Conservation (phyloP, 2,888 invertebrate genomes). For the Gasteruption jaculator region DNA sequence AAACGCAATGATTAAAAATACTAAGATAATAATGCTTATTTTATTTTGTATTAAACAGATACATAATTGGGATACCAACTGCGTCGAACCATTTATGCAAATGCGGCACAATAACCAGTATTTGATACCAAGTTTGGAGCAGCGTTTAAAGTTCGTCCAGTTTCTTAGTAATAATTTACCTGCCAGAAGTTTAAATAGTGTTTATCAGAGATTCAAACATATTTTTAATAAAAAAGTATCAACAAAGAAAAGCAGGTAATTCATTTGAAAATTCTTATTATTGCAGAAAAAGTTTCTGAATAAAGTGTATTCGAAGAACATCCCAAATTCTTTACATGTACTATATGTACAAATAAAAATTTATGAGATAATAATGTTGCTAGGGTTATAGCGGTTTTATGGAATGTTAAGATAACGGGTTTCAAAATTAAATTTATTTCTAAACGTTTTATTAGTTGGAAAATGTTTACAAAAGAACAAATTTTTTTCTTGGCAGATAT, state of each 20-base stretch:
- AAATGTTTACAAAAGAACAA: slow-evolving; percentile 2
- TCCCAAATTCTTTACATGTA: too few species aligned
- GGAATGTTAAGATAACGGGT: too few species aligned
- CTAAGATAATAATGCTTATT: slow-evolving; percentile 1
- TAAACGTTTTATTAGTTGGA: too few species aligned
- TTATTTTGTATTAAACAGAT: slow-evolving; percentile 22
- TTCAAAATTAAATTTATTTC: too few species aligned
- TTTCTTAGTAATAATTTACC: slow-evolving; percentile 39
- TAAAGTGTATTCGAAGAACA: too few species aligned
- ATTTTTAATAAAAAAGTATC: slow-evolving; percentile 18
- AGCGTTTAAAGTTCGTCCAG: slow-evolving; percentile 36
- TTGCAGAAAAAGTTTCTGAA: too few species aligned
- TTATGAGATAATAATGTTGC: too few species aligned
- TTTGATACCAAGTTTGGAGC: slow-evolving; percentile 19
- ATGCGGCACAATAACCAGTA: slow-evolving; percentile 21
- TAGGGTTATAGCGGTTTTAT: too few species aligned
- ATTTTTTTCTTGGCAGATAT: slow-evolving; percentile 21
- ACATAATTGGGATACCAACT: slow-evolving; percentile 35
- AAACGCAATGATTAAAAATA: not conserved
- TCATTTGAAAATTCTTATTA: too few species aligned
- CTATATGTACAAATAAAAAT: too few species aligned
- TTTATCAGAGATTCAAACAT: slow-evolving; percentile 33
- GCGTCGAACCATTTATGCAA: slow-evolving; percentile 29
- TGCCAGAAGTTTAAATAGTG: slow-evolving; percentile 31
- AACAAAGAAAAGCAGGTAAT: slow-evolving; percentile 13